phyloP scores from a whole-genome alignment of 2,888 invertebrate species.

The Hetaerina titia region DNA sequence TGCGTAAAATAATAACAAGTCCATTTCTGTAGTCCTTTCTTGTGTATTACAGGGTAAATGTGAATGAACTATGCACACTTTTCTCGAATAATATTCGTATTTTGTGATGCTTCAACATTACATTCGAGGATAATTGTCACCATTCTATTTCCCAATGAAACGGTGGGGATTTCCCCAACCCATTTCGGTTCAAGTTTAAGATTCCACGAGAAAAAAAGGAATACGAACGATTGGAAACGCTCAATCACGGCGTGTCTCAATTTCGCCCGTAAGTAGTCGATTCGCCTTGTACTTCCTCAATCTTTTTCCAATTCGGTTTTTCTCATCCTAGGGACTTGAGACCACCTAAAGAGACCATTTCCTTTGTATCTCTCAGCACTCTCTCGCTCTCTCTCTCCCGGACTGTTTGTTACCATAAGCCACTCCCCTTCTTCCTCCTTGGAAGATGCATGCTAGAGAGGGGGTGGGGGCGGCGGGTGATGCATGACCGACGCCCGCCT shows the following conservation, averaged over 20 bases:
- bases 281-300: neutral
- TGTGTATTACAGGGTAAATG: no score
- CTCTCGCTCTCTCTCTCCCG: neutral
- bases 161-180: no score
- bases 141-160: no score
- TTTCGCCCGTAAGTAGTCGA: neutral
- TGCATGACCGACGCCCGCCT: neutral
- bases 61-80: no score
- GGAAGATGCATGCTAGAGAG: neutral
- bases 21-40: no score
- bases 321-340: neutral
- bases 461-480: neutral
- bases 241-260: neutral
- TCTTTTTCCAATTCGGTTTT: neutral
- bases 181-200: no score
- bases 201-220: no score
- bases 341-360: neutral
- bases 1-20: no score
- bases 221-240: no score
- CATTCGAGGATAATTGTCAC: no score
- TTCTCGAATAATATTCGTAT: no score
- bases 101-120: no score
- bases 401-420: constrained; percentile 3
- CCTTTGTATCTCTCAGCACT: neutral
- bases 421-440: neutral